Evolutionary conservation across 2,888 invertebrate genomes (phyloP).

Genomic region (Acanthosepion pharaonis): DNA sequence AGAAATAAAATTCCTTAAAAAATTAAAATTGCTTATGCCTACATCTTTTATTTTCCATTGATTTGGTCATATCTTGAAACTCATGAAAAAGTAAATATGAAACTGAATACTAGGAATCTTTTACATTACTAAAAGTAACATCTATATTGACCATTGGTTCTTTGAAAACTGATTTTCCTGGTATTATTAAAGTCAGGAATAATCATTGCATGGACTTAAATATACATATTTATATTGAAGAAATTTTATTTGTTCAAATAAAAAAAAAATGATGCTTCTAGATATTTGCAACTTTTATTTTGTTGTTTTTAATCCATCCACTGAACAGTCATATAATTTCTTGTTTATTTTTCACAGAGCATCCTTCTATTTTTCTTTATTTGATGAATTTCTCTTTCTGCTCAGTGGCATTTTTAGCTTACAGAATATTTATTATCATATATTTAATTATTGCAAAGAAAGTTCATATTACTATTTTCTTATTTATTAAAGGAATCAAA

Average conservation of each 20-base stretch:
- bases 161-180: slow-evolving; percentile 33
- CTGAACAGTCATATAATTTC: background rate
- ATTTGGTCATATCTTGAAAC: background rate
- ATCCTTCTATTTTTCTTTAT: background rate
- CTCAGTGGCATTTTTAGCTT: background rate
- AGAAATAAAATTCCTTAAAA: background rate
- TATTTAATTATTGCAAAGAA: background rate
- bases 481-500: background rate
- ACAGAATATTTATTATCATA: background rate
- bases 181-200: background rate
- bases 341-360: background rate
- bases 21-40: background rate
- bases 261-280: background rate
- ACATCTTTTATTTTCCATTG: background rate
- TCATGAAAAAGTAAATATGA: background rate
- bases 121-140: slow-evolving; percentile 14
- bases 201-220: background rate
- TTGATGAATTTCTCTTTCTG: background rate
- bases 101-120: background rate
- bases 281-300: background rate
- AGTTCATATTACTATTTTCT: background rate
- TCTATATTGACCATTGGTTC: slow-evolving; percentile 33
- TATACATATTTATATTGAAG: background rate
- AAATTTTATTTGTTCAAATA: slow-evolving; percentile 4
- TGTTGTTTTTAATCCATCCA: background rate